phyloP scores from a whole-genome alignment of 2,888 invertebrate species.

The Hypolimnas misippus region DNA sequence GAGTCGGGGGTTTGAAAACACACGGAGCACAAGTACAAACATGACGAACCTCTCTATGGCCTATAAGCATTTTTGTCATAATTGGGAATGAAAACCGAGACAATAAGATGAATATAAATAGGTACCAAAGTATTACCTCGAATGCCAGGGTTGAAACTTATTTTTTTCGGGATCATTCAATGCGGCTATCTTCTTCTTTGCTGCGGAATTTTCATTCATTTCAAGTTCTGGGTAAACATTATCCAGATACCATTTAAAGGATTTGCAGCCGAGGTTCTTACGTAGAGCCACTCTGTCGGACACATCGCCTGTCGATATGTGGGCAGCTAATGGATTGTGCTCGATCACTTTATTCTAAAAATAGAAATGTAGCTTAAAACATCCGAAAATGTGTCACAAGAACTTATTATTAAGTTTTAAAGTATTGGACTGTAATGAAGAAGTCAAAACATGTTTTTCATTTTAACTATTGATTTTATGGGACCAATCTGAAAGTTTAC shows the following conservation, averaged over 20 bases:
- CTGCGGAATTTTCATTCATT: slow-evolving; percentile 84
- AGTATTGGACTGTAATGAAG: too few species aligned
- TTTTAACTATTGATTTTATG: too few species aligned
- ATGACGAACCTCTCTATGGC: too few species aligned
- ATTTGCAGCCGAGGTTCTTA: slow-evolving; percentile 89
- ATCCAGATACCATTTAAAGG: slow-evolving; percentile 94
- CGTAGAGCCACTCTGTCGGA: slow-evolving; percentile 89
- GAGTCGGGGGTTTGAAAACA: too few species aligned
- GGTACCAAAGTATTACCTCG: slow-evolving; percentile 68
- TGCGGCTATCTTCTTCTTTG: slow-evolving; percentile 83
- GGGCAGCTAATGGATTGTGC: slow-evolving; percentile 85
- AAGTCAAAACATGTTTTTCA: too few species aligned
- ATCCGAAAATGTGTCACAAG: not conserved
- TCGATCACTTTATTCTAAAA: slow-evolving; percentile 90
- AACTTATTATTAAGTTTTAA: not conserved
- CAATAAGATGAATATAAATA: not conserved
- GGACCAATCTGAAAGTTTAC: too few species aligned
- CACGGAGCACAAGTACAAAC: too few species aligned
- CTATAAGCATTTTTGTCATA: too few species aligned
- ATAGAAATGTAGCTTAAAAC: not conserved
- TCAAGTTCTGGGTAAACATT: slow-evolving; percentile 92
- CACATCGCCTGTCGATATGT: slow-evolving; percentile 90
- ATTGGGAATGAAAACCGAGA: too few species aligned
- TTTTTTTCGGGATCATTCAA: slow-evolving; percentile 84
- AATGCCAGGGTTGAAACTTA: slow-evolving; percentile 92